Conservation (phyloP, 2,113 vertebrate species). For the Protomyctophum bolini region DNA sequence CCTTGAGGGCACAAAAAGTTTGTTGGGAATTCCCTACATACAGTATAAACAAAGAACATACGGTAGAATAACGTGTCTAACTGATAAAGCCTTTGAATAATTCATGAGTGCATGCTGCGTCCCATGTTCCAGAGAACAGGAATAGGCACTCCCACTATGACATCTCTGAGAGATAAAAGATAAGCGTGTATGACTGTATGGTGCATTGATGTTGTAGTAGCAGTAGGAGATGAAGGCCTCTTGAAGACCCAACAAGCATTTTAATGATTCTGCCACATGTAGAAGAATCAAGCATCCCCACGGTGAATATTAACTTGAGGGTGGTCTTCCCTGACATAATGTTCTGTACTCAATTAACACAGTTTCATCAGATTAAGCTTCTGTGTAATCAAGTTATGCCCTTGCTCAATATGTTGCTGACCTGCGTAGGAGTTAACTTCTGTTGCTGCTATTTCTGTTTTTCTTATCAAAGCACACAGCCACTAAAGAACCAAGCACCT, state of each 20-base stretch:
- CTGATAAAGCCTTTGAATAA: slow-evolving; percentile 65
- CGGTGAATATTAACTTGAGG: slow-evolving; percentile 30
- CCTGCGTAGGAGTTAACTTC: slow-evolving; percentile 28
- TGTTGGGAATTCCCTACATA: slow-evolving; percentile 24
- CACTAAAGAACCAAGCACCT: slow-evolving; percentile 13
- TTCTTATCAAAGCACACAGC: background rate
- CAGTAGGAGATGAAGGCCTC: slow-evolving; percentile 47
- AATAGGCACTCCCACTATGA: slow-evolving; percentile 28
- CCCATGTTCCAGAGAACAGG: slow-evolving; percentile 26
- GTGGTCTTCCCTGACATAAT: slow-evolving; percentile 8
- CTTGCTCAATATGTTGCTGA: background rate
- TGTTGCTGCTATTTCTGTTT: slow-evolving; percentile 19
- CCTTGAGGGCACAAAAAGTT: slow-evolving; percentile 22
- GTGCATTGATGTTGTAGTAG: slow-evolving; percentile 38
- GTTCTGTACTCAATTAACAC: slow-evolving; percentile 17
- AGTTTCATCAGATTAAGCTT: background rate
- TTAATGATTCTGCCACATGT: slow-evolving; percentile 45
- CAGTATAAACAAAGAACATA: slow-evolving; percentile 34
- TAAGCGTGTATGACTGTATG: slow-evolving; percentile 23
- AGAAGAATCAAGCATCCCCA: slow-evolving; percentile 17
- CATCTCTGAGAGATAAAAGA: slow-evolving; percentile 51
- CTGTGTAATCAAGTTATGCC: background rate
- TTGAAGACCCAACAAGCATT: slow-evolving; percentile 17
- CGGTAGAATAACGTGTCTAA: slow-evolving; percentile 34
- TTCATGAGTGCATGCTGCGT: slow-evolving; percentile 48